A percentile compares a stretch with the other conserved stretches of the same genome.
phyloP scores from a whole-genome alignment of 2,797 vertebrate species.

The Clarias platycephalus region DNA sequence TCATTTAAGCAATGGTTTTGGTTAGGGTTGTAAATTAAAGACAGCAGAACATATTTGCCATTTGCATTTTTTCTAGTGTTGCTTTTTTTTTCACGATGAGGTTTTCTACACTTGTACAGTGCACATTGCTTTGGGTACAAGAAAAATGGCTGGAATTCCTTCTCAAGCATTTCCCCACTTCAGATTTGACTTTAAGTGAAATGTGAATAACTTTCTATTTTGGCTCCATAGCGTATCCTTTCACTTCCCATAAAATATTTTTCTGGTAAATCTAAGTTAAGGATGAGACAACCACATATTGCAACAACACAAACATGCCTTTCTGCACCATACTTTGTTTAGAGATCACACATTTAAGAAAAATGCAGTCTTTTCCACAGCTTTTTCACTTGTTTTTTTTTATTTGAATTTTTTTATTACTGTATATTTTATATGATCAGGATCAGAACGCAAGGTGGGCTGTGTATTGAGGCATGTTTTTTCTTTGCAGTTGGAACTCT shows the following conservation, averaged over 20 bases:
- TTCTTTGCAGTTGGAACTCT: constrained; percentile 19
- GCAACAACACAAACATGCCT: neutral
- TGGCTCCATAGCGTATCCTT: neutral
- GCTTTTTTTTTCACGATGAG: neutral
- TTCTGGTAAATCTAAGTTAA: constrained; percentile 4
- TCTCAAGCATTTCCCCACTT: constrained; percentile 65
- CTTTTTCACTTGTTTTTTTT: no score
- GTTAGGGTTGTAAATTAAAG: constrained; percentile 21
- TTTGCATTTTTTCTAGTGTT: constrained; percentile 23
- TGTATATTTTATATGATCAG: neutral
- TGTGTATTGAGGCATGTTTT: constrained; percentile 26
- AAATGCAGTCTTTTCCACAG: neutral
- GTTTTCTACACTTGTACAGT: constrained; percentile 52
- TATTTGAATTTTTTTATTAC: constrained; percentile 5
- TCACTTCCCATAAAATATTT: neutral
- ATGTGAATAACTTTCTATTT: constrained; percentile 26
- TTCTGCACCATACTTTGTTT: neutral
- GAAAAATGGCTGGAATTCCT: constrained; percentile 69
- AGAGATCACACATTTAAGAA: no score
- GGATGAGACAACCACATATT: constrained; percentile 15
- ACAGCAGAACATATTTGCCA: constrained; percentile 43
- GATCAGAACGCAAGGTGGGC: constrained; percentile 2
- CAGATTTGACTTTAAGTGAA: constrained; percentile 65
- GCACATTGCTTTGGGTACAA: constrained; percentile 66
- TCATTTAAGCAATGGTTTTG: constrained; percentile 30